Conservation (phyloP, 2,113 vertebrate species). For the Nycticebus coucang region DNA sequence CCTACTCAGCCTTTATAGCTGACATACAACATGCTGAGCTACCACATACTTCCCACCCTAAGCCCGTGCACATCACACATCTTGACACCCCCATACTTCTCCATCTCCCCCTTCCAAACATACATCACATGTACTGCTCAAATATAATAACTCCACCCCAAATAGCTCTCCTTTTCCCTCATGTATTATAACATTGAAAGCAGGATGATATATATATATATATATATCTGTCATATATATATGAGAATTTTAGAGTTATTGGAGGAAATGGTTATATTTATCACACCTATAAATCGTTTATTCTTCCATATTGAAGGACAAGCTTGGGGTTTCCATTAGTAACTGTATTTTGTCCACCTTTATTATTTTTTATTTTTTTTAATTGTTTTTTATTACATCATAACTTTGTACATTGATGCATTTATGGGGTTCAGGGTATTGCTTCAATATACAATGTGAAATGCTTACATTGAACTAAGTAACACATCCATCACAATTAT, state of each 20-base stretch:
- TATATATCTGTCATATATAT: background rate
- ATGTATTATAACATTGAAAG: background rate
- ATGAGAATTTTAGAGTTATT: background rate
- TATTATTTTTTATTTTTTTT: no score
- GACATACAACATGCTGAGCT: background rate
- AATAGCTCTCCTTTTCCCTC: background rate
- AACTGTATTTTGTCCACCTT: background rate
- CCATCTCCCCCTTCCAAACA: no score
- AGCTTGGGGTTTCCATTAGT: background rate
- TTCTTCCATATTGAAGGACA: background rate
- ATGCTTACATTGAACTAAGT: no score
- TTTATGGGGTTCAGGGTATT: no score
- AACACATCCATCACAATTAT: no score
- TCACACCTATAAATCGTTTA: background rate
- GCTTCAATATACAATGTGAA: no score
- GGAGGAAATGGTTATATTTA: background rate
- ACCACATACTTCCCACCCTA: background rate
- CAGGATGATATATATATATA: background rate
- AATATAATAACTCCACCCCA: background rate
- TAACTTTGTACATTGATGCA: no score
- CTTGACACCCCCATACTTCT: background rate
- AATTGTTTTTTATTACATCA: no score
- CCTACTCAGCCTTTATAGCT: background rate
- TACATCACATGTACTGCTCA: background rate
- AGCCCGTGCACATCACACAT: background rate